Percentiles rank a stretch among this genome's conserved stretches.
Evolutionary conservation across 2,888 invertebrate species (phyloP).

Genomic region (Phasia obesa): DNA sequence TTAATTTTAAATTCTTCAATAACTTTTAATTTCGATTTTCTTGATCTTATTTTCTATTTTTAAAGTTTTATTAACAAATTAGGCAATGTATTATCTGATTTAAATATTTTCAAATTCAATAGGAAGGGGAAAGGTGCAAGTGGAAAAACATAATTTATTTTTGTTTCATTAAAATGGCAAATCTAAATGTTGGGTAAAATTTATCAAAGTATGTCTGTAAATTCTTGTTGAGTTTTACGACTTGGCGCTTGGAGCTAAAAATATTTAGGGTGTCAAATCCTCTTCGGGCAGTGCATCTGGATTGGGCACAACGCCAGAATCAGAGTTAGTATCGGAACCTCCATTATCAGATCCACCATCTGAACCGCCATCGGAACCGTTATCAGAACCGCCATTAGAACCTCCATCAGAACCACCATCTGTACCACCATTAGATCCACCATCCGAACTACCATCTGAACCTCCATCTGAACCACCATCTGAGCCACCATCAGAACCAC

Average conservation of each 20-base stretch:
- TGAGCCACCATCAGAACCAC: background rate
- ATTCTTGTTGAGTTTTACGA: background rate
- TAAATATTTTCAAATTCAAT: no score
- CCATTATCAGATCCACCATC: background rate
- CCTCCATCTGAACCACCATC: background rate
- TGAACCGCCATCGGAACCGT: background rate
- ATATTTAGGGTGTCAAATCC: slow-evolving; percentile 24
- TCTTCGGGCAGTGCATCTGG: slow-evolving; percentile 9
- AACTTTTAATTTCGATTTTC: no score
- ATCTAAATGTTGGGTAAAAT: background rate
- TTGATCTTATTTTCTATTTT: no score
- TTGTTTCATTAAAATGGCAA: no score
- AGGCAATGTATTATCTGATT: no score
- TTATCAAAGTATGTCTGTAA: background rate
- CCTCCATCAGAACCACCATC: slow-evolving; percentile 6
- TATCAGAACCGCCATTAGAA: slow-evolving; percentile 1
- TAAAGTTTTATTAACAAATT: no score
- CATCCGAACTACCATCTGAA: background rate
- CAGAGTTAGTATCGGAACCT: slow-evolving; percentile 4
- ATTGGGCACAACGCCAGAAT: slow-evolving; percentile 2
- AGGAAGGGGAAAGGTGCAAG: no score
- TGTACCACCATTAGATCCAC: background rate
- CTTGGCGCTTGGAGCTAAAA: background rate
- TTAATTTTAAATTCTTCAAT: no score
- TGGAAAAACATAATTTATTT: no score